Evolutionary conservation across 1,140 invertebrate species (phyloP).

Genomic region (Megalopta genalis): DNA sequence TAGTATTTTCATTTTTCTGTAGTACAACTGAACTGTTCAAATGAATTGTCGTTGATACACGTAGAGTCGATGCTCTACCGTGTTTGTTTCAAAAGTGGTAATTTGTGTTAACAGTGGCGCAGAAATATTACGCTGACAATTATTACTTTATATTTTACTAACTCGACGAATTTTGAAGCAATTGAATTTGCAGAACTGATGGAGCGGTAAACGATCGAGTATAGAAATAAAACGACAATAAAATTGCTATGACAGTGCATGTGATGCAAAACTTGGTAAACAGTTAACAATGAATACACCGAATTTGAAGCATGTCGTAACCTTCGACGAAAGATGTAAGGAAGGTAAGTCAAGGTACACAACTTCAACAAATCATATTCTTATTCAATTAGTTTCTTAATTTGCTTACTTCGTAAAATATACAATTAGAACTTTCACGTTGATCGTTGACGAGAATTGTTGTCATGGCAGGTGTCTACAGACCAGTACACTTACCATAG

Average conservation of each 20-base stretch:
- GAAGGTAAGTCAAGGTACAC: slow-evolving; percentile 43
- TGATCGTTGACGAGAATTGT: no score
- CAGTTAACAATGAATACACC: slow-evolving; percentile 49
- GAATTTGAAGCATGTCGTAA: slow-evolving; percentile 26
- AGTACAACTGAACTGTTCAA: no score
- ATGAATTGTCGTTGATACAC: background rate
- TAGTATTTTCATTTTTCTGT: background rate
- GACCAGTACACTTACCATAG: background rate
- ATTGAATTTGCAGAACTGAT: slow-evolving; percentile 12
- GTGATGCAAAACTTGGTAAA: slow-evolving; percentile 10
- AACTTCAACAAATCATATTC: background rate
- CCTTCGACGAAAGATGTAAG: slow-evolving; percentile 45
- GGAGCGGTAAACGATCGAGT: slow-evolving; percentile 1
- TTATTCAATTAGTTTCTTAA: background rate
- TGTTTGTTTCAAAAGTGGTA: slow-evolving; percentile 2
- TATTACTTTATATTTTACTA: slow-evolving; percentile 33
- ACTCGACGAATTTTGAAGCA: slow-evolving; percentile 22
- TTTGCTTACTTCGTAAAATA: background rate
- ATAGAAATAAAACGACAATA: slow-evolving; percentile 6
- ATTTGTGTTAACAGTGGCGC: background rate
- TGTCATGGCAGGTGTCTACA: background rate
- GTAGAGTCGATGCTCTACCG: background rate
- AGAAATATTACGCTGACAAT: slow-evolving; percentile 10
- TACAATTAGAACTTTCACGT: background rate
- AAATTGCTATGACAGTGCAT: slow-evolving; percentile 22